These are phyloP conservation scores for Agrilus cyanescens DNA, from an alignment of 2,888 invertebrate species.

Conservation along the genomic window DNA sequence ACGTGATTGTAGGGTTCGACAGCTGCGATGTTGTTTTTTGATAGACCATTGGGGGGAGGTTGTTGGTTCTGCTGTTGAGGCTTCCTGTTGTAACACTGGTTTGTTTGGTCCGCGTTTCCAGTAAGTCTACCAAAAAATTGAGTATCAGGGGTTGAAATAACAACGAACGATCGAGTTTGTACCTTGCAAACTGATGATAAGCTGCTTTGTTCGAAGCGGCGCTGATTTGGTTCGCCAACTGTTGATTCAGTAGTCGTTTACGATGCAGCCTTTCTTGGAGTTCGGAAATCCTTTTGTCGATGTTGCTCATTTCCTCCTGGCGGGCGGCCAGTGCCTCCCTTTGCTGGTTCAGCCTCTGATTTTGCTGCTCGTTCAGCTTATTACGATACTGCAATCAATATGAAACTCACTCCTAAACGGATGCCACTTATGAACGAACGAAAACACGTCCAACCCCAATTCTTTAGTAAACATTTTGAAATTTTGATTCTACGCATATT, in stretches of 20 bases:
- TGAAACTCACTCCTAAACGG: constrained; percentile 1
- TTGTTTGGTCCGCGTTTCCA: constrained; percentile 31
- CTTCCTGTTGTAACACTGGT: constrained; percentile 29
- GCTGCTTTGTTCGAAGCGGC: constrained; percentile 36
- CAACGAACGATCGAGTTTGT: not conserved
- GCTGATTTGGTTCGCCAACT: constrained; percentile 51
- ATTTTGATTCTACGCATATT: not conserved
- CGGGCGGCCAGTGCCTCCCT: constrained; percentile 76
- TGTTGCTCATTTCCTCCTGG: constrained; percentile 83
- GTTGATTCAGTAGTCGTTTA: constrained; percentile 74
- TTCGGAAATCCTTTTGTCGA: constrained; percentile 88
- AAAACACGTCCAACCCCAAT: not conserved
- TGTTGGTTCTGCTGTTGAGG: constrained; percentile 23
- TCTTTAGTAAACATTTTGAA: not conserved
- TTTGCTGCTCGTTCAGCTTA: constrained; percentile 91
- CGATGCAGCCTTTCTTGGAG: constrained; percentile 83
- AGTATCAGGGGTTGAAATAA: not conserved
- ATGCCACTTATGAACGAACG: not conserved
- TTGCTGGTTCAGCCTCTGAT: constrained; percentile 79
- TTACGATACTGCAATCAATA: constrained; percentile 70
- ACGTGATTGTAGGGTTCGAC: constrained; percentile 82
- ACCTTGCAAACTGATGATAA: constrained; percentile 35
- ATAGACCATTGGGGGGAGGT: constrained; percentile 42
- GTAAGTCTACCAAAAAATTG: constrained; percentile 24
- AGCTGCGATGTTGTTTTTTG: constrained; percentile 72